A percentile compares a stretch with the other conserved stretches of the same genome.
Conservation (phyloP, 2,113 vertebrate genomes). For the Forbesichthys papilliferus region DNA sequence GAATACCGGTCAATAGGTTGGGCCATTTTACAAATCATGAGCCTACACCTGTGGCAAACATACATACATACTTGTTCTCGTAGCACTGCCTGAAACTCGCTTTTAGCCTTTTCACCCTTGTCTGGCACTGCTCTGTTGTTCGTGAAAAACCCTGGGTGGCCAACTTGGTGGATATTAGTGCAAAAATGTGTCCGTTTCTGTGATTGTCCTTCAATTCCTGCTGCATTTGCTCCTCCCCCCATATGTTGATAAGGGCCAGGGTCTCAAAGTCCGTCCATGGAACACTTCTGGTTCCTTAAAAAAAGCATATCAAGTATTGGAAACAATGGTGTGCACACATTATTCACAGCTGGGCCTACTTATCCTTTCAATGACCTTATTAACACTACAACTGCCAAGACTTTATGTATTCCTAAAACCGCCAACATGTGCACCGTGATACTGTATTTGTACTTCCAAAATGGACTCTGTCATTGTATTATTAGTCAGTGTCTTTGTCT, state of each 20-base stretch:
- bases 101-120: slow-evolving; percentile 70
- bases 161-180: slow-evolving; percentile 70
- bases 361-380: no score
- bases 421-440: no score
- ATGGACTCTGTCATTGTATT: no score
- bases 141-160: slow-evolving; percentile 62
- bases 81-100: slow-evolving; percentile 71
- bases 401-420: no score
- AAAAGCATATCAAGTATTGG: neutral
- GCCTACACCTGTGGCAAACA: neutral
- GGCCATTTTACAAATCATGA: neutral
- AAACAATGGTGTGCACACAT: no score
- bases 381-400: no score
- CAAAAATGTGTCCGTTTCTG: slow-evolving; percentile 66
- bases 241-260: slow-evolving; percentile 66
- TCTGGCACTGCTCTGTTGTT: slow-evolving; percentile 75
- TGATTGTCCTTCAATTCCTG: slow-evolving; percentile 62
- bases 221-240: slow-evolving; percentile 67
- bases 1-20: no score
- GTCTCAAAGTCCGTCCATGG: slow-evolving; percentile 73
- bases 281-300: slow-evolving; percentile 61
- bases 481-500: no score
- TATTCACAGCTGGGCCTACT: no score
- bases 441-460: no score
- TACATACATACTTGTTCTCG: slow-evolving; percentile 66